Conservation (phyloP, 2,888 invertebrate genomes). For the Nasonovia ribisnigri region DNA sequence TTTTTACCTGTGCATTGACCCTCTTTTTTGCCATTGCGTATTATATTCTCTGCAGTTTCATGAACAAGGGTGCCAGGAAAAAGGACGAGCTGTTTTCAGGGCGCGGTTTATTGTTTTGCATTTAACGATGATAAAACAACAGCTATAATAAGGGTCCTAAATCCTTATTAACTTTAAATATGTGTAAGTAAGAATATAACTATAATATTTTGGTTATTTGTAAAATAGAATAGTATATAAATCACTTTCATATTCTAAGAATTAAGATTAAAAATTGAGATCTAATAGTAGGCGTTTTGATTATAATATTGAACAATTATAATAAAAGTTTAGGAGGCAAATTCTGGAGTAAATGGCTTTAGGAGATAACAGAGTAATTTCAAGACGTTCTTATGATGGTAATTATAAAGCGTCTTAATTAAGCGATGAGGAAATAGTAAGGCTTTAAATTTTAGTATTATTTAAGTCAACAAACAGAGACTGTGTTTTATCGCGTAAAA, state of each 20-base stretch:
- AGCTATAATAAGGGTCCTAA: not conserved
- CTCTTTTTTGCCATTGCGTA: not conserved
- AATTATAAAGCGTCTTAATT: slow-evolving; percentile 36
- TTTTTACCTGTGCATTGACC: not conserved
- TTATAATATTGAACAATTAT: not conserved
- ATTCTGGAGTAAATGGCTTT: not conserved
- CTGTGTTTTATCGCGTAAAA: slow-evolving; percentile 30
- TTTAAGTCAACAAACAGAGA: not conserved
- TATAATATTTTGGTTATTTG: not conserved
- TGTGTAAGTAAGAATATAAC: not conserved
- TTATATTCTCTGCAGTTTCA: slow-evolving; percentile 1
- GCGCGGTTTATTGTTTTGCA: slow-evolving; percentile 30
- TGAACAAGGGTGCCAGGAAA: slow-evolving; percentile 1
- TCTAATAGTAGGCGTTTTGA: not conserved
- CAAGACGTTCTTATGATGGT: not conserved
- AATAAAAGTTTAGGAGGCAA: not conserved
- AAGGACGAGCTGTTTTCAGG: not conserved
- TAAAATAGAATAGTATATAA: not conserved
- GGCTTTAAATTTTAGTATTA: not conserved
- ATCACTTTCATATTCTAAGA: not conserved
- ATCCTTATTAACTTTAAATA: not conserved
- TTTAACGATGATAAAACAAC: slow-evolving; percentile 4
- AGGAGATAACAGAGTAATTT: not conserved
- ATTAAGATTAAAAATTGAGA: not conserved
- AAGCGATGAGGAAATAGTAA: not conserved